A percentile compares a stretch with the other conserved stretches of the same genome.
Evolutionary conservation across 2,113 vertebrate species (phyloP).

Genomic region (Pipra filicauda): DNA sequence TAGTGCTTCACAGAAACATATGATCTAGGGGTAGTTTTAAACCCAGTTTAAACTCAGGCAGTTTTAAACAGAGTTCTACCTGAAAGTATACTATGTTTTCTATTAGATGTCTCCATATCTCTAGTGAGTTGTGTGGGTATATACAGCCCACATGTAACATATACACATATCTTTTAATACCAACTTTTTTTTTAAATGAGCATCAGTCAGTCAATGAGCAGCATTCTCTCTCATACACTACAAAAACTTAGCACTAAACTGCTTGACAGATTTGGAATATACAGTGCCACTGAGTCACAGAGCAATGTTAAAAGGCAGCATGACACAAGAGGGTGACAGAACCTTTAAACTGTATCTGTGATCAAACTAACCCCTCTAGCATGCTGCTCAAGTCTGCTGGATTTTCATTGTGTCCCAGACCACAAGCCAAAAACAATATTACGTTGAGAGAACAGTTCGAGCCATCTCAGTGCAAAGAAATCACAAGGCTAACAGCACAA

Average conservation of each 20-base stretch:
- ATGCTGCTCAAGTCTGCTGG: rapidly evolving
- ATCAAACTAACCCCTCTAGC: not conserved
- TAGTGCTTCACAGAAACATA: not conserved
- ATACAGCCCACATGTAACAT: not conserved
- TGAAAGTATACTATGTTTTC: not conserved
- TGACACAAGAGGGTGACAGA: not conserved
- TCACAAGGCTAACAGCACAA: not conserved
- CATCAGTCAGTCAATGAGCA: not conserved
- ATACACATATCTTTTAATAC: rapidly evolving
- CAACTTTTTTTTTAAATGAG: not conserved
- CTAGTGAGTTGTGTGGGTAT: not conserved
- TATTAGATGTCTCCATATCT: not conserved
- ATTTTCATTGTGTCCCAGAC: not conserved
- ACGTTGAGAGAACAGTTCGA: not conserved
- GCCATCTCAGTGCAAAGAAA: not conserved
- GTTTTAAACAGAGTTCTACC: not conserved
- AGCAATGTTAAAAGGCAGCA: not conserved
- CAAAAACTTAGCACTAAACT: not conserved
- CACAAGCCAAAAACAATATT: not conserved
- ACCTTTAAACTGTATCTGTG: not conserved
- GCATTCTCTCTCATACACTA: not conserved
- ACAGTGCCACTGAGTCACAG: not conserved
- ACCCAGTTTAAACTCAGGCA: not conserved
- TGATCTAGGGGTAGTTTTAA: not conserved
- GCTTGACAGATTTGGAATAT: not conserved